Evolutionary conservation across 2,113 vertebrate species (phyloP).

Genomic region (Patagioenas fasciata): DNA sequence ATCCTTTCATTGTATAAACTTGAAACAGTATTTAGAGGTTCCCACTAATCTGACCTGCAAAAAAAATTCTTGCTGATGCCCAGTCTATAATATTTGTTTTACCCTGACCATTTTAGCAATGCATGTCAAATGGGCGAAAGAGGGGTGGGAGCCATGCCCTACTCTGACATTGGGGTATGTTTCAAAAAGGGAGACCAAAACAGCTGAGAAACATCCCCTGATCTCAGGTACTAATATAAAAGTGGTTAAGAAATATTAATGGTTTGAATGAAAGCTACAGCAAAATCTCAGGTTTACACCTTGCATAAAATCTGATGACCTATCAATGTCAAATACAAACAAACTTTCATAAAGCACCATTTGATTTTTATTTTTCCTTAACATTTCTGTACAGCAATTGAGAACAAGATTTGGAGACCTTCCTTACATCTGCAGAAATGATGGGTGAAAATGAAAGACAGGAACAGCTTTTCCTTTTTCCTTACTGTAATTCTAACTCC

Average conservation of each 20-base stretch:
- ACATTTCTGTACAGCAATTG: background rate
- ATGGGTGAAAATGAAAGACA: background rate
- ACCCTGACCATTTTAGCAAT: background rate
- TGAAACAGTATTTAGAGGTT: background rate
- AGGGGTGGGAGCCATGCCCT: background rate
- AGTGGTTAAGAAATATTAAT: background rate
- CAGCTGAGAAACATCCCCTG: background rate
- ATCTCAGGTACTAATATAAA: background rate
- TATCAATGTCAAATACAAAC: background rate
- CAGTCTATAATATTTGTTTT: background rate
- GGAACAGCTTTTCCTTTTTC: background rate
- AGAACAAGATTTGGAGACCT: background rate
- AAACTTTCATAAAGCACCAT: background rate
- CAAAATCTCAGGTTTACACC: background rate
- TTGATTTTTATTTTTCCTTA: background rate
- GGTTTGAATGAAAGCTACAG: background rate
- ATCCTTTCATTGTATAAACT: background rate
- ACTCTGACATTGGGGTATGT: rapidly evolving
- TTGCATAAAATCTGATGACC: background rate
- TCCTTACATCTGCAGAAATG: background rate
- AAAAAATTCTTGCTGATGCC: background rate
- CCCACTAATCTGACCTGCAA: background rate
- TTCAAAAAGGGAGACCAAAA: background rate
- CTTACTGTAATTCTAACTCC: background rate
- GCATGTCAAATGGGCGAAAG: rapidly evolving